Base-by-base conservation (phyloP, 2,797 vertebrate genomes). In the Gorsachius magnificus region DNA sequence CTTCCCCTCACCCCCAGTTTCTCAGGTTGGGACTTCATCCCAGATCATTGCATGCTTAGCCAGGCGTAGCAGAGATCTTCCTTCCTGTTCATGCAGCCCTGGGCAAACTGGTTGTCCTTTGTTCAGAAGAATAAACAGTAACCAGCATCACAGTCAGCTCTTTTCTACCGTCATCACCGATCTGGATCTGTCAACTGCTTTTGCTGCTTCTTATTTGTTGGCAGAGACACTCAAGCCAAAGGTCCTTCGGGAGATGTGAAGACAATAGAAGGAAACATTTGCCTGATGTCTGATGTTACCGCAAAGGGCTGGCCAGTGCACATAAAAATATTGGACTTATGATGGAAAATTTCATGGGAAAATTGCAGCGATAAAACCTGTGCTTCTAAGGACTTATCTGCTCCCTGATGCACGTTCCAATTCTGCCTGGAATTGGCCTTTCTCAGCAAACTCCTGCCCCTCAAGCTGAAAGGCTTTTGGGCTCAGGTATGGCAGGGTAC, bases 251-350 rank as follows among this genome's bases (percentile, higher is more conserved):
- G 93, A 95, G 38, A 72, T 11, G 13, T 36, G 83, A 78, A 94
- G 50, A 93, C 91, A 96, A 95, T 76, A 82, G 94, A 81, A 93
- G 58, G 66, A 95, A 96, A 81, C 54, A 70, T 86, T 96, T 96
- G 82, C 68, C 76, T 75, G 19, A 71, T 95, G 72, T 91, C 89
- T 95, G 91, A 93, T 93, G 76, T 88, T 96, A 81, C 87, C 7
- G 0, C 82, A 83, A 78, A 92, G 46, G 51, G 43, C 87, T 86
- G 69, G 79, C 50, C 33, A 85, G 46, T 43, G 43, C 35, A 41
- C 28, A n/a, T 48, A 53, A 53, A 83, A 90, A 51, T 78, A 86
- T 35, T 79, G 1, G 38, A 45, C 4, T 87, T 83, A 54, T 0
- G 53, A 78, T 68, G 45, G 75, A 89, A 94, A 75, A 74, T 25